Evolutionary conservation across 2,113 vertebrate genomes (phyloP), one percentile per base, ranked within the genome.

Genomic region (Cyanoderma ruficeps): DNA sequence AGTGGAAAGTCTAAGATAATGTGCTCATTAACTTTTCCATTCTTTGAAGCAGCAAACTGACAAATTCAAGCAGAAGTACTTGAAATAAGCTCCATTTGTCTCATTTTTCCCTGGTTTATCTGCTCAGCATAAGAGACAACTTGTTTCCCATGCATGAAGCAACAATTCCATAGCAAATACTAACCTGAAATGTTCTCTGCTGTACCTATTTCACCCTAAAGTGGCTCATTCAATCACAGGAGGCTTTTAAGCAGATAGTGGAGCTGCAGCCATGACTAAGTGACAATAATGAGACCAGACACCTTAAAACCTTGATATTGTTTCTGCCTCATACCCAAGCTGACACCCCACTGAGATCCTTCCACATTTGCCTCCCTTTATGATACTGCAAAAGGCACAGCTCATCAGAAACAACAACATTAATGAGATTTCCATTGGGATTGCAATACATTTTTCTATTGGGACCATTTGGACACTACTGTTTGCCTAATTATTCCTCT

Each of bases 401-500:
- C 77, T 82, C 78, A 61, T 95, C 84, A 87, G 68, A 79, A 89
- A 75, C 42, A 90, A 76, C 59, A 59, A 57, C 87, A 89, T 78
- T 96, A 93, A 96, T 92, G 86, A 96, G 77, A 87, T 64, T 95
- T 94, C 94, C 79, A 68, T 20, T 92, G 77, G 87, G 81, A 89
- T 57, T 87, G 69, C 69, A 94, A 84, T 89, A 71, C 44, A 37
- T 85, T 93, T 94, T 95, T 91, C 93, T 89, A 12, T 31, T 53
- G 61, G 83, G 91, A 93, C 83, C 74, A 91, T 89, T 96, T 93
- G 93, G 93, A 83, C 61, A 42, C 46, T 82, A 82, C 77, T 84
- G 68, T 91, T 96, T 96, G 74, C 74, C 67, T 95, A 91, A 91
- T 96, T 94, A 96, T 97, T 94, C 61, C 65, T 89, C 69, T 92